phyloP scores from a whole-genome alignment of 2,888 invertebrate genomes.

The Heterodera filipjevi region DNA sequence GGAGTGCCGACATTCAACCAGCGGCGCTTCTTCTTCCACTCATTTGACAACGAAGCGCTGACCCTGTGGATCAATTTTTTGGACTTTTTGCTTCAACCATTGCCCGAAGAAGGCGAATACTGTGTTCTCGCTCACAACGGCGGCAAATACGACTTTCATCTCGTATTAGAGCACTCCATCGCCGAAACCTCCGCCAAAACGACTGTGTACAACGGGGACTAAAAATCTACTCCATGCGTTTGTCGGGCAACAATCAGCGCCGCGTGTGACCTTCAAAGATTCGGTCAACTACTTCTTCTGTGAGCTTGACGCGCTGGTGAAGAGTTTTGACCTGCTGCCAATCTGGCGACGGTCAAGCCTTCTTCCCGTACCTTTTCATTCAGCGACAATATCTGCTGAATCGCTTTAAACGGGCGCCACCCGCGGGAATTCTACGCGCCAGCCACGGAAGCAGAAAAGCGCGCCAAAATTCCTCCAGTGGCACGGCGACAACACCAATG shows the following conservation, averaged over 20 bases:
- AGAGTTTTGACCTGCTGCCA: background rate
- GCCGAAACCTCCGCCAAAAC: background rate
- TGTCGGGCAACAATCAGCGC: background rate
- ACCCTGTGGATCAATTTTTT: slow-evolving; percentile 23
- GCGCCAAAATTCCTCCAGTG: background rate
- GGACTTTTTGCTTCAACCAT: background rate
- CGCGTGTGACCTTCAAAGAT: slow-evolving; percentile 17
- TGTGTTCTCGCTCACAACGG: background rate
- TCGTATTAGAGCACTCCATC: slow-evolving; percentile 21
- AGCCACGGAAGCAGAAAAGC: slow-evolving; percentile 3
- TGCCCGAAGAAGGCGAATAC: background rate
- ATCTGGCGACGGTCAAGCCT: background rate
- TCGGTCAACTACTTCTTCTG: slow-evolving; percentile 22
- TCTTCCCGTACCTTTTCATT: slow-evolving; percentile 24
- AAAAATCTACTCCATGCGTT: slow-evolving; percentile 20
- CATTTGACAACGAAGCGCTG: background rate
- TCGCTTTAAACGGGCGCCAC: background rate
- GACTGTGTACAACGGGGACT: slow-evolving; percentile 16
- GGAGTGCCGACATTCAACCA: background rate
- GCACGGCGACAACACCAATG: background rate
- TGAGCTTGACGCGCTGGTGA: slow-evolving; percentile 20
- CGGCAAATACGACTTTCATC: slow-evolving; percentile 27
- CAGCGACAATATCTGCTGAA: background rate
- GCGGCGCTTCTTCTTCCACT: slow-evolving; percentile 4
- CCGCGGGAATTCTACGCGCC: slow-evolving; percentile 17